Percentiles rank a stretch among this genome's conserved stretches.
Evolutionary conservation across 2,113 vertebrate genomes (phyloP).

Genomic region (Pongo abelii): DNA sequence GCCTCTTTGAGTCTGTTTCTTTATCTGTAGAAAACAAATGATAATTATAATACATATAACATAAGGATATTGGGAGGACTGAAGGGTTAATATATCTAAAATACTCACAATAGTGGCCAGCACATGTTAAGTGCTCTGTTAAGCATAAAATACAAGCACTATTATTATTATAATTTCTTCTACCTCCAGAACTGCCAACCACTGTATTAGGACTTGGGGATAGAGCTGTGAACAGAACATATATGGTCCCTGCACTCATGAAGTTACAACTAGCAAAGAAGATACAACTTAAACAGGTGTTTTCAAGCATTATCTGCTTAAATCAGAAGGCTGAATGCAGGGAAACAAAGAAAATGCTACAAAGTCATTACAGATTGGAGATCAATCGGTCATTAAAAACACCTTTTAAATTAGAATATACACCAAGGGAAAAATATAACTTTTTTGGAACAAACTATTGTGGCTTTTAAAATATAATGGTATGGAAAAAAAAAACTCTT

Average conservation of each 20-base stretch:
- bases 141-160: not conserved
- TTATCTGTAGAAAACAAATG: not conserved
- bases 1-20: not conserved
- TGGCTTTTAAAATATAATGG: not conserved
- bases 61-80: not conserved
- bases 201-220: not conserved
- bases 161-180: not conserved
- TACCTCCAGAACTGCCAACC: not conserved
- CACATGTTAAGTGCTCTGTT: not conserved
- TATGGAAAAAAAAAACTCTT: constrained; percentile 19
- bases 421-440: not conserved
- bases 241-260: not conserved
- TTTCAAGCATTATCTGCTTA: not conserved
- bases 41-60: not conserved
- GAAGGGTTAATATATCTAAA: not conserved
- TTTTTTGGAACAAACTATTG: not conserved
- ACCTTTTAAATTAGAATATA: not conserved
- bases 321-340: not conserved
- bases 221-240: not conserved
- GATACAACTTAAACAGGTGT: not conserved
- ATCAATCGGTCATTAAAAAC: not conserved
- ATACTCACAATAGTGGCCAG: not conserved
- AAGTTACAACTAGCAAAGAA: not conserved
- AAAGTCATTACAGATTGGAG: not conserved
- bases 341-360: not conserved